phyloP scores from a whole-genome alignment of 1,140 invertebrate species.

The Monochamus saltuarius region DNA sequence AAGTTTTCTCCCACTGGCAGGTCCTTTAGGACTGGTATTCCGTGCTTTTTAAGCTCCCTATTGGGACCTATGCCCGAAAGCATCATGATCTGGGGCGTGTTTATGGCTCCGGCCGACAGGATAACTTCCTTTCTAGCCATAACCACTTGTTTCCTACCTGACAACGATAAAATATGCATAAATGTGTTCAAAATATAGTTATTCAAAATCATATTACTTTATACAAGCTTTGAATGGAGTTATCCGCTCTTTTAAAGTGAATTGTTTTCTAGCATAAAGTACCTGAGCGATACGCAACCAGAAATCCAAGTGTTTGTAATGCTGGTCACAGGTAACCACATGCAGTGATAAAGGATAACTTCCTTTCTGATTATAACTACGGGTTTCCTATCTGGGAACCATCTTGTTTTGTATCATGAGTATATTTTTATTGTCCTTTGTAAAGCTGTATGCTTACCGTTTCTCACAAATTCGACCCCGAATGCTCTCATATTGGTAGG shows the following conservation, averaged over 20 bases:
- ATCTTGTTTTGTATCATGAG: too few species aligned
- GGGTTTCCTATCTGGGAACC: too few species aligned
- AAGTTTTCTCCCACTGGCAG: slow-evolving; percentile 75
- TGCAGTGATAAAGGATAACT: too few species aligned
- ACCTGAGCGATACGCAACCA: too few species aligned
- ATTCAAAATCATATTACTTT: not conserved
- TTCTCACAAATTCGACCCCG: slow-evolving; percentile 73
- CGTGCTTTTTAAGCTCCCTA: slow-evolving; percentile 68
- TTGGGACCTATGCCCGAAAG: slow-evolving; percentile 82
- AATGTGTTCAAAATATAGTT: slow-evolving; percentile 8
- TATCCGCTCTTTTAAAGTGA: not conserved
- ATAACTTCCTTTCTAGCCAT: slow-evolving; percentile 75
- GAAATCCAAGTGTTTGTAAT: not conserved
- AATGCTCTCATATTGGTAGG: slow-evolving; percentile 68
- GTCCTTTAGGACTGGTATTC: slow-evolving; percentile 72
- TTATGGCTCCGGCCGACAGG: slow-evolving; percentile 77
- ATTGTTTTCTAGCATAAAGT: too few species aligned
- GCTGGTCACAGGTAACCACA: too few species aligned
- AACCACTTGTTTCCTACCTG: slow-evolving; percentile 53
- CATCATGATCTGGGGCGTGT: slow-evolving; percentile 82
- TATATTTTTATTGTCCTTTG: too few species aligned
- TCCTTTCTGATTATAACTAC: too few species aligned
- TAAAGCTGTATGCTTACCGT: slow-evolving; percentile 66
- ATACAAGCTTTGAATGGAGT: too few species aligned
- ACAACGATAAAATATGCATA: not conserved